These are phyloP conservation scores for Sander lucioperca DNA, from an alignment of 2,113 vertebrate genomes.

Conservation along the genomic window DNA sequence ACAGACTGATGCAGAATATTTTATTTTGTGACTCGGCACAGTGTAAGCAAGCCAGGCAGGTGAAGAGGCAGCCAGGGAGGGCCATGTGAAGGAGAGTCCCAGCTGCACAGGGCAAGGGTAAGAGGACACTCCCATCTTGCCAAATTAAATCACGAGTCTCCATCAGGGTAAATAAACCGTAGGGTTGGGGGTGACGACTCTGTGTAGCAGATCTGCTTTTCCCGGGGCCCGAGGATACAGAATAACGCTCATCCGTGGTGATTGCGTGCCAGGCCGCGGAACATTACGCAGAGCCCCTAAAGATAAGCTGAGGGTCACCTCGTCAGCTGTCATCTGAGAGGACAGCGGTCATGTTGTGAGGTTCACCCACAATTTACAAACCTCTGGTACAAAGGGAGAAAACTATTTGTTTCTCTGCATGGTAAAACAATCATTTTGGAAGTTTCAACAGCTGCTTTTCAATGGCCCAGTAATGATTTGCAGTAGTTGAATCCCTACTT, in stretches of 20 bases:
- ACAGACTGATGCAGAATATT: conserved; percentile 6
- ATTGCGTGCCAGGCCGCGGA: not conserved
- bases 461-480: not conserved
- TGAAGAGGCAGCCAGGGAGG: conserved; percentile 9
- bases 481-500: not conserved
- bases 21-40: conserved; percentile 8
- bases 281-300: conserved; percentile 37
- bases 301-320: conserved; percentile 46
- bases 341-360: conserved; percentile 27
- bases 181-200: conserved; percentile 6
- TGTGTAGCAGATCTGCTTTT: conserved; percentile 31
- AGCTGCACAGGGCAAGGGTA: conserved; percentile 44
- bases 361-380: conserved; percentile 4
- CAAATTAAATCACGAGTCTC: conserved; percentile 66
- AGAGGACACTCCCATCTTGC: conserved; percentile 53
- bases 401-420: not conserved
- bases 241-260: conserved; percentile 51
- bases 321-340: conserved; percentile 33
- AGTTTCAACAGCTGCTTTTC: conserved; percentile 6
- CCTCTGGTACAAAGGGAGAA: conserved; percentile 25
- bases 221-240: conserved; percentile 24
- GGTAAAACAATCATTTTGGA: not conserved
- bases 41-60: conserved; percentile 14
- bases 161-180: conserved; percentile 45
- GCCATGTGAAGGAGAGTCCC: conserved; percentile 10